A percentile compares a stretch with the other conserved stretches of the same genome.
Evolutionary conservation across 2,113 vertebrate genomes (phyloP).

Genomic region (Nibea albiflora): DNA sequence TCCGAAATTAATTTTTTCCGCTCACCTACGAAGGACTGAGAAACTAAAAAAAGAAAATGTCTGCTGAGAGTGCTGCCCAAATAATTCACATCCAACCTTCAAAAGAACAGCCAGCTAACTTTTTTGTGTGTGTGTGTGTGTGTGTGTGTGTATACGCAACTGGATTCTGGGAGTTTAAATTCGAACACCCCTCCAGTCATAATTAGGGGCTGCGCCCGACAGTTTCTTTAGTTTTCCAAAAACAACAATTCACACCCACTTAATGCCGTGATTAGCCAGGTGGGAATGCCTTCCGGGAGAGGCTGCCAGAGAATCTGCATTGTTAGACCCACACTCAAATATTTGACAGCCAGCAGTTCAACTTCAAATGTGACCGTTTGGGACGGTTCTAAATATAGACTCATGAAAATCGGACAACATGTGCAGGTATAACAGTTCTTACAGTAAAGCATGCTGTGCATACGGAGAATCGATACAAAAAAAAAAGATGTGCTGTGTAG

Average conservation of each 20-base stretch:
- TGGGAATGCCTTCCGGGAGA: neutral
- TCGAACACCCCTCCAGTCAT: neutral
- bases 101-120: neutral
- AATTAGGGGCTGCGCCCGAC: neutral
- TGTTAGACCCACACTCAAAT: neutral
- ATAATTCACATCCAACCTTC: slow-evolving; percentile 41
- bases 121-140: slow-evolving; percentile 11
- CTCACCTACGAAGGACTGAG: slow-evolving; percentile 45
- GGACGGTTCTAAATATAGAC: too few species aligned
- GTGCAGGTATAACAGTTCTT: neutral
- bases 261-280: neutral
- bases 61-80: slow-evolving; percentile 42
- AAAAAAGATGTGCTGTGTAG: neutral
- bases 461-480: neutral
- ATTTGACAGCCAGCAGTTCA: neutral
- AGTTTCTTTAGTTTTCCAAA: neutral
- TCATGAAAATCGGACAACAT: neutral
- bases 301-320: neutral
- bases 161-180: neutral
- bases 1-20: slow-evolving; percentile 67
- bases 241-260: neutral
- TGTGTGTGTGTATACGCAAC: neutral
- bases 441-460: neutral
- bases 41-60: slow-evolving; percentile 56
- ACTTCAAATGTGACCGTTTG: neutral